Evolutionary conservation across 2,113 vertebrate species (phyloP).

Genomic region (Tetrax tetrax): DNA sequence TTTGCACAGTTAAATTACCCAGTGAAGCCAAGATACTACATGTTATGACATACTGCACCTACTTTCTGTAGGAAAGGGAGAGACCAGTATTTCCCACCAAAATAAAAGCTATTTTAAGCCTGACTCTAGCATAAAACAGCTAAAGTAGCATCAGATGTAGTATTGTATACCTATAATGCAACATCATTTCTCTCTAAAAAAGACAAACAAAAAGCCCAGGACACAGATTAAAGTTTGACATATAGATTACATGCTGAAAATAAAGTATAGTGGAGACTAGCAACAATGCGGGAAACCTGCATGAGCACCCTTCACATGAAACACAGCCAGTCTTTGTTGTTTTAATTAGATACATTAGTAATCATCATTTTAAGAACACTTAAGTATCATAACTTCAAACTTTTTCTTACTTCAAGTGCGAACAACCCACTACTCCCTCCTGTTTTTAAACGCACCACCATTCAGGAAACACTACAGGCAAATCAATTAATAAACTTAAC

Average conservation of each 20-base stretch:
- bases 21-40: neutral
- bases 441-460: neutral
- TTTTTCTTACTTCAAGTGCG: neutral
- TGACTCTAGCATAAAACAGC: neutral
- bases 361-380: neutral
- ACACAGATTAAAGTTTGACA: neutral
- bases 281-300: neutral
- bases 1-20: neutral
- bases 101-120: neutral
- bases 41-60: neutral
- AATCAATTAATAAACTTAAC: neutral
- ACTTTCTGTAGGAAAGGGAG: neutral
- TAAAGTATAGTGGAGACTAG: neutral
- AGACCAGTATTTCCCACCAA: neutral
- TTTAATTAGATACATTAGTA: neutral
- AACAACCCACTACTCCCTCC: neutral
- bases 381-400: neutral
- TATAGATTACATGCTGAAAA: neutral
- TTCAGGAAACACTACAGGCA: neutral
- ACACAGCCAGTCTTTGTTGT: neutral
- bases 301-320: neutral
- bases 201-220: neutral
- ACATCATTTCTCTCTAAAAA: neutral
- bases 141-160: neutral
- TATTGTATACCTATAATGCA: neutral